Evolutionary conservation across 2,113 vertebrate genomes (phyloP).

Genomic region (Galemys pyrenaicus): DNA sequence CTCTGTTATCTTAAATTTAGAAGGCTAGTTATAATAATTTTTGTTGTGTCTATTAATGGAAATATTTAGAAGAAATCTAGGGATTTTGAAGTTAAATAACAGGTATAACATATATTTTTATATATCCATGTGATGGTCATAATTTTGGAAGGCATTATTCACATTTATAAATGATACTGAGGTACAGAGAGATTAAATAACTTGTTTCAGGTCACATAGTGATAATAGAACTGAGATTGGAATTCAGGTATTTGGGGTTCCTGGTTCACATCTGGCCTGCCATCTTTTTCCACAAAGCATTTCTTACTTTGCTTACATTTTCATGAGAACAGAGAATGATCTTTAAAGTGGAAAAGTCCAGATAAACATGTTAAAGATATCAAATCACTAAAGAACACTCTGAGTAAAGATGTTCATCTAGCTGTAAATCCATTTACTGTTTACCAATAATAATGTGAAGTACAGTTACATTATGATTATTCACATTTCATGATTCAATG

Average conservation of each 20-base stretch:
- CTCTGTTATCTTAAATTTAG: slow-evolving; percentile 11
- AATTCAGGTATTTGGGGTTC: neutral
- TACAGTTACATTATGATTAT: neutral
- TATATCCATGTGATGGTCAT: neutral
- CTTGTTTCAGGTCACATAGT: neutral
- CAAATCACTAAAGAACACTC: no score
- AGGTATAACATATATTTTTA: neutral
- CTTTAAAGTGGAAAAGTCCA: slow-evolving; percentile 3
- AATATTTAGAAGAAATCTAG: slow-evolving; percentile 9
- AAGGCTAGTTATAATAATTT: neutral
- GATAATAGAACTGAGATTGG: neutral
- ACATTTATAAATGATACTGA: neutral
- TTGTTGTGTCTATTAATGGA: neutral
- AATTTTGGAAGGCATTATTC: neutral
- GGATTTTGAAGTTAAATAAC: neutral
- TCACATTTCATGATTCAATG: neutral
- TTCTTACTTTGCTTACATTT: slow-evolving; percentile 4
- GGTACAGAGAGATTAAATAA: neutral
- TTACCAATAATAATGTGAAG: neutral
- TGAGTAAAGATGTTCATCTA: no score
- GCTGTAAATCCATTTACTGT: no score
- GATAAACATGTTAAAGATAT: slow-evolving; percentile 15
- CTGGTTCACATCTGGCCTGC: neutral
- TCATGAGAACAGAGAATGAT: neutral
- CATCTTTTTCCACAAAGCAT: neutral